These are phyloP conservation scores for Melanchra persicariae DNA, from an alignment of 2,888 invertebrate species.

Conservation along the genomic window DNA sequence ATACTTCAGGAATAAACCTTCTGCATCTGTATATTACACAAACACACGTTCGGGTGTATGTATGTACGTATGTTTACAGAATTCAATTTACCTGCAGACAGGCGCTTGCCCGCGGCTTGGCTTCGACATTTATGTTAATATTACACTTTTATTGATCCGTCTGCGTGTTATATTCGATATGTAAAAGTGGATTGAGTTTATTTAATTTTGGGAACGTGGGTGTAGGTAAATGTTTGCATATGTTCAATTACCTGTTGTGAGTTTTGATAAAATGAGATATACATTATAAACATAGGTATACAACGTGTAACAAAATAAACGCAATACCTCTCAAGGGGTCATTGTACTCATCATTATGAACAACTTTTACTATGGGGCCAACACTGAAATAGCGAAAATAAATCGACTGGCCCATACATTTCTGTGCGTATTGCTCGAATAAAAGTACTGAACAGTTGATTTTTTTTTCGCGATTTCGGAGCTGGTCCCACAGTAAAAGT, in stretches of 20 bases:
- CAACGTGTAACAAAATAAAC: no score
- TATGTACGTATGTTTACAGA: conserved; percentile 51
- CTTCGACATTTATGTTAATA: conserved; percentile 59
- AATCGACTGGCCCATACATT: no score
- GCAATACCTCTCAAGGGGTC: no score
- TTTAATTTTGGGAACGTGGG: conserved; percentile 22
- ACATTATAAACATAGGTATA: neutral
- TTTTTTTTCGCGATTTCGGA: no score
- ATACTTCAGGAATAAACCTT: conserved; percentile 18
- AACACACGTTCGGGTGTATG: conserved; percentile 1
- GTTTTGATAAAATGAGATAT: neutral
- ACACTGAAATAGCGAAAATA: no score
- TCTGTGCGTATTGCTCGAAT: no score
- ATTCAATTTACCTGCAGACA: conserved; percentile 64
- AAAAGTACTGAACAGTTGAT: no score
- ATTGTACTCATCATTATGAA: no score
- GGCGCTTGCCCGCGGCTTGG: conserved; percentile 47
- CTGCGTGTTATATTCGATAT: conserved; percentile 34
- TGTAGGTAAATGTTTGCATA: neutral
- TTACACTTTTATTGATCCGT: conserved; percentile 57
- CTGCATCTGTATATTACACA: conserved; percentile 6
- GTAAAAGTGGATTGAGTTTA: conserved; percentile 29
- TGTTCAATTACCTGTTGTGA: neutral
- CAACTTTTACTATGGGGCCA: no score
- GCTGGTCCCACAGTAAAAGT: no score